phyloP scores from a whole-genome alignment of 2,888 invertebrate genomes.

The Cantharis lateralis region DNA sequence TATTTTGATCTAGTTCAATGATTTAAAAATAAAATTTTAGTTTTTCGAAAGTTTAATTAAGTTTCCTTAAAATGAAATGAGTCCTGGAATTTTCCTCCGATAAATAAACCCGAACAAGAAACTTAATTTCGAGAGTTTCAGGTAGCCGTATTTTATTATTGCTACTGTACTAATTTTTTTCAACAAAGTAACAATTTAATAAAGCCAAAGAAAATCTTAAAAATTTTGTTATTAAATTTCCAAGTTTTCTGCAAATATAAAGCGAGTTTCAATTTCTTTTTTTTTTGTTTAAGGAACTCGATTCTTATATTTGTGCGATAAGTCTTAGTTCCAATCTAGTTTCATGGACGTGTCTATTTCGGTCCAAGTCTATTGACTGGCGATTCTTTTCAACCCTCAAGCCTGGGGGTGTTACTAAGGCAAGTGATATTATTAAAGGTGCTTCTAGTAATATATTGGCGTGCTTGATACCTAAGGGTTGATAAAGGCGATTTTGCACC shows the following conservation, averaged over 20 bases:
- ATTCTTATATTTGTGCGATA: conserved; percentile 28
- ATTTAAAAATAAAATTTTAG: not conserved
- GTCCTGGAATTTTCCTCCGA: not conserved
- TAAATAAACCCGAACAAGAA: not conserved
- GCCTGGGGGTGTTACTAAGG: conserved; percentile 21
- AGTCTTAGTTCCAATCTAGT: conserved; percentile 45
- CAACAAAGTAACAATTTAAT: not conserved
- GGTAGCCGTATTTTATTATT: not conserved
- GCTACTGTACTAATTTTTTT: not conserved
- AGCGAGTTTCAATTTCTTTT: not conserved
- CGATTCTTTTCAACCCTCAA: conserved; percentile 29
- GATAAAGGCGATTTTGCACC: not conserved
- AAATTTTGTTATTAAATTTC: not conserved
- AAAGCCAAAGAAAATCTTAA: not conserved
- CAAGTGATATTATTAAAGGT: conserved; percentile 34
- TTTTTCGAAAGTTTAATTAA: not conserved
- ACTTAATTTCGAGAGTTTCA: not conserved
- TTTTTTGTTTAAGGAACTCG: not conserved
- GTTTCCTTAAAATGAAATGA: not conserved
- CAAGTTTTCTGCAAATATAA: not conserved
- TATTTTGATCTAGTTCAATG: not conserved
- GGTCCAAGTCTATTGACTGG: conserved; percentile 40
- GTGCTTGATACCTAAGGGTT: conserved; percentile 3
- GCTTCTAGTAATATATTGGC: conserved; percentile 21
- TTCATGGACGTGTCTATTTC: conserved; percentile 47